Base-by-base conservation (phyloP, 2,888 invertebrate species). In the Hirudinaria manillensis region DNA sequence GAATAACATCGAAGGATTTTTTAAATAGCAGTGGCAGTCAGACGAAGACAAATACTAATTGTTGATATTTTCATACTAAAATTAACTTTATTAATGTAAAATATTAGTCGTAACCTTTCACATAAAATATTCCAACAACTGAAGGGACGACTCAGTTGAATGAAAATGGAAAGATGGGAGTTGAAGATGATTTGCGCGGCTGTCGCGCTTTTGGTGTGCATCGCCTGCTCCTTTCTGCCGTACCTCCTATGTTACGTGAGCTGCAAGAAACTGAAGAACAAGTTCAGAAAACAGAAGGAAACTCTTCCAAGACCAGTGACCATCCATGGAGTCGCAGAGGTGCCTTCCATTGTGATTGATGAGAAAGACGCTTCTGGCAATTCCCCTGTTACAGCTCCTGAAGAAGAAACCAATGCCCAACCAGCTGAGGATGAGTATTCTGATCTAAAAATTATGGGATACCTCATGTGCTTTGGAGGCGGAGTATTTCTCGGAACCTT, bases 401-500 rank as follows among this genome's bases (percentile, higher is more conserved):
- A 61, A 61, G 61, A 61, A 10, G 27, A 24, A 29, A 34, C 1
- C 16, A 21, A 68, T 7, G 45, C 1, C 45, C 45, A 45, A 16
- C 45, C 45, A 7, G 45, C 16, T 45, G 45, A 45, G 16, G 36
- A 68, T 68, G 68, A 68, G 21, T 29, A n/a, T 34, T 24, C n/a
- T n/a, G 68, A 34, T 68, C n/a, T 68, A 6, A 70, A 72, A 38
- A 27, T 79, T 16, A 68, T 80, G 53, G 79, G 77, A 55, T 78
- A 70, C 51, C 51, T 80, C 53, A 83, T 83, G 78, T 84, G 84
- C 75, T 77, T 83, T 70, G 81, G 83, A 55, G 83, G 82, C 29
- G 84, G 84, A 21, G 83, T 84, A 32, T 84, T 84, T 74, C 78
- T 84, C 51, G 84, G 81, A 3, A 82, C 82, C 77, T 84, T 82